These are phyloP conservation scores for Sinotaia quadrata DNA, from an alignment of 2,888 invertebrate species.

Conservation along the genomic window DNA sequence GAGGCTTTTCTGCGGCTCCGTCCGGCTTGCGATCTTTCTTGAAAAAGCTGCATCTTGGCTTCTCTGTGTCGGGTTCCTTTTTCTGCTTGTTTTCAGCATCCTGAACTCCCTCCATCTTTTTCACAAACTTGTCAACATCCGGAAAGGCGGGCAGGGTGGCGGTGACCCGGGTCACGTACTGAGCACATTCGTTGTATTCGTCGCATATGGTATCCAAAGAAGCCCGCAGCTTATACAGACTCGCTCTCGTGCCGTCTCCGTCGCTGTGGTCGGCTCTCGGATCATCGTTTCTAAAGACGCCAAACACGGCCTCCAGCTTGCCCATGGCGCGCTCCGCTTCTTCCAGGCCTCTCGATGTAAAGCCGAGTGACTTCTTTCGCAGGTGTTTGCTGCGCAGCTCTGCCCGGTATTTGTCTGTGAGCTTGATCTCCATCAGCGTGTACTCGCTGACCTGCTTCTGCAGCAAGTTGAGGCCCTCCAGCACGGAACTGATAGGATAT, in stretches of 20 bases:
- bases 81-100: background rate
- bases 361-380: slow-evolving; percentile 44
- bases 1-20: too few species aligned
- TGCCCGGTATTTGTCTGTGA: slow-evolving; percentile 45
- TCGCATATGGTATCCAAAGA: slow-evolving; percentile 39
- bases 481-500: slow-evolving; percentile 45
- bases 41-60: background rate
- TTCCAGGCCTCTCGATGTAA: slow-evolving; percentile 29
- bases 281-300: background rate
- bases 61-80: background rate
- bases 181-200: slow-evolving; percentile 48
- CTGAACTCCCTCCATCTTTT: slow-evolving; percentile 8
- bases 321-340: slow-evolving; percentile 40
- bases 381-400: slow-evolving; percentile 45
- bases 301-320: slow-evolving; percentile 27
- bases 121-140: slow-evolving; percentile 9
- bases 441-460: slow-evolving; percentile 49
- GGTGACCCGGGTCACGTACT: slow-evolving; percentile 37
- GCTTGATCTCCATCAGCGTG: slow-evolving; percentile 45
- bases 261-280: background rate
- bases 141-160: slow-evolving; percentile 2
- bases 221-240: slow-evolving; percentile 35
- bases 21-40: too few species aligned
- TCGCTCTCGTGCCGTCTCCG: slow-evolving; percentile 26
- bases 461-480: slow-evolving; percentile 45